phyloP scores from a whole-genome alignment of 2,113 vertebrate species.

The Pithys albifrons region DNA sequence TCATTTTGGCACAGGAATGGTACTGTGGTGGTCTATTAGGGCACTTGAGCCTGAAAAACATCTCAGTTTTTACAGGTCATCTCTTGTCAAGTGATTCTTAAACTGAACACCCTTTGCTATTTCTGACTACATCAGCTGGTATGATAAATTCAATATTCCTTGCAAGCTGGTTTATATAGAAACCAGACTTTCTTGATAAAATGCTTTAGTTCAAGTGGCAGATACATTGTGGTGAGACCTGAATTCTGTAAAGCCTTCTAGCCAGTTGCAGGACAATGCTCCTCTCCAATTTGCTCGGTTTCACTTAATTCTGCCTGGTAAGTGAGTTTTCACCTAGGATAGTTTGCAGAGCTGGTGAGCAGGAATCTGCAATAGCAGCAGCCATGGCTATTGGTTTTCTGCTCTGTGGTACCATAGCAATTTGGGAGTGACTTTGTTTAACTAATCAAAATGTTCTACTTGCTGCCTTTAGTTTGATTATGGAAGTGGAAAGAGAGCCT shows the following conservation, averaged over 20 bases:
- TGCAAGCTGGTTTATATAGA: neutral
- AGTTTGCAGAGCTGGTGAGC: neutral
- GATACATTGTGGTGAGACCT: neutral
- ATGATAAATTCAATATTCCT: neutral
- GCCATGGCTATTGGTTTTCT: constrained; percentile 39
- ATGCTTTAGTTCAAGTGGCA: neutral
- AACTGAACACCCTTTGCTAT: neutral
- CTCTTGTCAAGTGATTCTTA: neutral
- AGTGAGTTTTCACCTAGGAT: accelerated
- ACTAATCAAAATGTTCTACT: neutral
- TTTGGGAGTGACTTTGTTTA: constrained; percentile 64
- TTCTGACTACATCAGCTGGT: neutral
- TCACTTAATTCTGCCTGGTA: neutral
- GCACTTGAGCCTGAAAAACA: neutral
- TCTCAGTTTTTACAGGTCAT: neutral
- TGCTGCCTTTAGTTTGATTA: neutral
- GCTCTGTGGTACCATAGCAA: neutral
- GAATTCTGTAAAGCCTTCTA: neutral
- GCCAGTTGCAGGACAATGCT: neutral
- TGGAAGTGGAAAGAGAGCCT: neutral
- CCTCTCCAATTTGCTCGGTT: neutral
- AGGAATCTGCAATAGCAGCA: neutral
- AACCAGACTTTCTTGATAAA: neutral
- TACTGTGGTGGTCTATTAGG: neutral
- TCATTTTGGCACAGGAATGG: neutral